A percentile compares a stretch with the other conserved stretches of the same genome.
Conservation (phyloP, 2,888 invertebrate genomes). For the Cosmorhoe ocellata region DNA sequence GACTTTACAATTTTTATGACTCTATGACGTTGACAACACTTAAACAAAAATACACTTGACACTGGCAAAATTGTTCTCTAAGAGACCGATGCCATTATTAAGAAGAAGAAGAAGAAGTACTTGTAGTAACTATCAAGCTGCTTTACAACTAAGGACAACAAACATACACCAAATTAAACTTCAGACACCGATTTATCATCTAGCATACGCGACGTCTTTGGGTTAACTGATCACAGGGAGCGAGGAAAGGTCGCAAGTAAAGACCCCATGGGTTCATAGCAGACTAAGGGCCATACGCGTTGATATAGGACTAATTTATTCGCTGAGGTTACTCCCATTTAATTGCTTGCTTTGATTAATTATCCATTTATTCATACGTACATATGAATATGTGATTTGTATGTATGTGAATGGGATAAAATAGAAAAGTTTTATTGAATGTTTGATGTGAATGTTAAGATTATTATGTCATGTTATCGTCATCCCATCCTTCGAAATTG, state of each 20-base stretch:
- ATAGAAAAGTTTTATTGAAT: slow-evolving; percentile 6
- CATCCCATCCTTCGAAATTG: too few species aligned
- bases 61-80: too few species aligned
- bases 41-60: too few species aligned
- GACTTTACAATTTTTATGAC: too few species aligned
- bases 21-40: too few species aligned
- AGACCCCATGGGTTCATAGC: neutral
- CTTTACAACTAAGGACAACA: too few species aligned
- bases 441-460: slow-evolving; percentile 5
- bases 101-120: too few species aligned
- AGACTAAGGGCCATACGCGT: slow-evolving; percentile 9
- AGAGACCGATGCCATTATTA: too few species aligned
- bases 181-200: slow-evolving; percentile 18
- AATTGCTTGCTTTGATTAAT: slow-evolving; percentile 32
- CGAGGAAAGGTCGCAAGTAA: slow-evolving; percentile 24
- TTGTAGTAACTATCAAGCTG: too few species aligned
- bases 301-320: slow-evolving; percentile 30
- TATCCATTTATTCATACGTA: slow-evolving; percentile 30
- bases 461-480: neutral
- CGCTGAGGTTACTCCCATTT: slow-evolving; percentile 26
- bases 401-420: slow-evolving; percentile 23
- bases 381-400: slow-evolving; percentile 15
- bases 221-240: slow-evolving; percentile 28
- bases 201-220: slow-evolving; percentile 11
- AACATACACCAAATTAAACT: slow-evolving; percentile 19